phyloP scores from a whole-genome alignment of 2,888 invertebrate genomes.

The Coenonympha arcania region DNA sequence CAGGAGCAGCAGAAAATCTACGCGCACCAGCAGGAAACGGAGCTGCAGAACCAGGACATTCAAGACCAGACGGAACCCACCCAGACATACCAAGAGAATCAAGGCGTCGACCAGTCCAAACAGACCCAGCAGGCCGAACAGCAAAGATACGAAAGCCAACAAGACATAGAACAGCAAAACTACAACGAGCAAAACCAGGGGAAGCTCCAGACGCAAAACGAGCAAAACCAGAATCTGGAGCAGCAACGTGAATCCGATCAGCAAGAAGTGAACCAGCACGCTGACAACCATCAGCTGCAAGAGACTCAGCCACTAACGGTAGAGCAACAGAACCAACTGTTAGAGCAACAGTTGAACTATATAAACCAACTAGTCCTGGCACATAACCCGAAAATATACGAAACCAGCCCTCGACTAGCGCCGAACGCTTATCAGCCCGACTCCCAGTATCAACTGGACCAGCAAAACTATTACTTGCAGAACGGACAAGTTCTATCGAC shows the following conservation, averaged over 20 bases:
- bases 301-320: constrained; percentile 16
- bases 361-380: background rate
- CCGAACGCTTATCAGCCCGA: constrained; percentile 20
- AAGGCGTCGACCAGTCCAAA: constrained; percentile 11
- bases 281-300: background rate
- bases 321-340: background rate
- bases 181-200: background rate
- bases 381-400: background rate
- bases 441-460: constrained; percentile 26
- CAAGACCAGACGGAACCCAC: background rate
- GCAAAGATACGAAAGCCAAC: background rate
- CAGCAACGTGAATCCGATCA: background rate
- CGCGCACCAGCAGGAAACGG: no score
- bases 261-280: background rate
- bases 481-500: constrained; percentile 29
- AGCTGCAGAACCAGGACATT: background rate
- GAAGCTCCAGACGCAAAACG: background rate
- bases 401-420: background rate
- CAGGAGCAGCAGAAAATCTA: no score
- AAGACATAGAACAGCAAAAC: background rate
- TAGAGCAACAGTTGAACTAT: background rate
- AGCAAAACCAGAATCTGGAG: background rate
- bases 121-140: constrained; percentile 10
- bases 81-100: background rate
- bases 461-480: constrained; percentile 9